These are phyloP conservation scores for Pionites leucogaster DNA, from an alignment of 2,113 vertebrate genomes.

Conservation along the genomic window DNA sequence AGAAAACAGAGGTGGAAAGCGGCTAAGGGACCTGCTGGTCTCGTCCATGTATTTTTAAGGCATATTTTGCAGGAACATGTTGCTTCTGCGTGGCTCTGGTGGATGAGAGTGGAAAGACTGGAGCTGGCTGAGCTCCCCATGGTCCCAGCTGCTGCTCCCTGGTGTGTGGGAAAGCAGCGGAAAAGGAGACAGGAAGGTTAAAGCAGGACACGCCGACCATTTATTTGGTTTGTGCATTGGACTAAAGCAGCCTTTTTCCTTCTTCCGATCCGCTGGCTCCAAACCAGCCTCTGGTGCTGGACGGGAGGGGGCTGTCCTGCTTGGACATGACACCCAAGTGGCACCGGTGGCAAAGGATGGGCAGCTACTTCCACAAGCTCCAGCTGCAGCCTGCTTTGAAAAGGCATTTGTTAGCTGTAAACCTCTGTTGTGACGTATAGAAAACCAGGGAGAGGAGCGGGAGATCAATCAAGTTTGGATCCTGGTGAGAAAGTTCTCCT, in stretches of 20 bases:
- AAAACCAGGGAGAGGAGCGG: neutral
- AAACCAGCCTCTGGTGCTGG: neutral
- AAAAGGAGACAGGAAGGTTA: conserved; percentile 9
- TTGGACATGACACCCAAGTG: neutral
- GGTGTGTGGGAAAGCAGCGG: neutral
- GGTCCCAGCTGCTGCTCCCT: neutral
- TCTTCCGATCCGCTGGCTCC: conserved; percentile 2
- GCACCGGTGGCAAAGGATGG: neutral
- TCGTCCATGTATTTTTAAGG: conserved; percentile 1
- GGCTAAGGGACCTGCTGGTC: neutral
- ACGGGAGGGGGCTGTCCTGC: neutral
- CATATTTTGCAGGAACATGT: conserved; percentile 24
- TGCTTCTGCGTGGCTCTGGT: neutral
- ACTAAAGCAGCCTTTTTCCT: conserved; percentile 22
- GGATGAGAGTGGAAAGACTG: neutral
- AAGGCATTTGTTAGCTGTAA: conserved; percentile 56
- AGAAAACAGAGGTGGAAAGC: neutral
- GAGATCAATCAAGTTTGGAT: neutral
- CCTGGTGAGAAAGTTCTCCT: conserved; percentile 10
- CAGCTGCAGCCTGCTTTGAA: conserved; percentile 14
- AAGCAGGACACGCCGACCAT: neutral
- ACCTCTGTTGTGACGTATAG: neutral
- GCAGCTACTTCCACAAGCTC: neutral
- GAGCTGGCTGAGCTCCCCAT: neutral
- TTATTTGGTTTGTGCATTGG: conserved; percentile 23